These are phyloP conservation scores for Scatophagus argus DNA, from an alignment of 2,113 vertebrate genomes.

Conservation along the genomic window DNA sequence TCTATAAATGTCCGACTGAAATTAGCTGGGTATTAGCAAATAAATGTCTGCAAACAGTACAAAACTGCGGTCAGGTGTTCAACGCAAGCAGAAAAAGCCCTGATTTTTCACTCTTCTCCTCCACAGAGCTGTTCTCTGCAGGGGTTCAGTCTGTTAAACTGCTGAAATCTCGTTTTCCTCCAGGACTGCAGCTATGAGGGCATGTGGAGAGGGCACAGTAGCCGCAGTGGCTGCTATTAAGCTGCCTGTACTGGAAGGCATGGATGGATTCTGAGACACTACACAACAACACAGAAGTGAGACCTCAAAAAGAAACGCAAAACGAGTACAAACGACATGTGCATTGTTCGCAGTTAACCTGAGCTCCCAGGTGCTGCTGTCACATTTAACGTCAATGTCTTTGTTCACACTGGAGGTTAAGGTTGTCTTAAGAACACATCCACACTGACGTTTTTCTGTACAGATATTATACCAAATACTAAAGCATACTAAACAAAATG, in stretches of 20 bases:
- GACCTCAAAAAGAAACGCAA: neutral
- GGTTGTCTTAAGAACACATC: neutral
- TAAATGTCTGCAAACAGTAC: constrained; percentile 22
- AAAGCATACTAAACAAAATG: neutral
- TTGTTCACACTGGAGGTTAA: neutral
- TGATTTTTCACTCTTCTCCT: constrained; percentile 45
- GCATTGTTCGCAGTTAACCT: neutral
- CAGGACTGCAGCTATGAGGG: constrained; percentile 73
- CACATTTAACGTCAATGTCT: no score
- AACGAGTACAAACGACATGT: neutral
- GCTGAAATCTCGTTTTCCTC: constrained; percentile 76
- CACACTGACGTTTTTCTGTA: neutral
- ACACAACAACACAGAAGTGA: neutral
- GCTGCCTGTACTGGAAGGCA: constrained; percentile 40
- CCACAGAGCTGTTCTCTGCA: constrained; percentile 52
- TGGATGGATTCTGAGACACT: constrained; percentile 9
- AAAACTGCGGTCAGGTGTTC: constrained; percentile 40
- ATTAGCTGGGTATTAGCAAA: constrained; percentile 19
- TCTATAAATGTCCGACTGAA: neutral
- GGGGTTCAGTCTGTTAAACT: constrained; percentile 69
- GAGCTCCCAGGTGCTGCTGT: neutral
- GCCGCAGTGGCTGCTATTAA: constrained; percentile 67
- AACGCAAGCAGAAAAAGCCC: constrained; percentile 42
- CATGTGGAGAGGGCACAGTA: constrained; percentile 70
- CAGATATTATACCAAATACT: neutral